These are phyloP conservation scores for Linurgus olivaceus DNA, from an alignment of 2,797 vertebrate species.

Conservation along the genomic window DNA sequence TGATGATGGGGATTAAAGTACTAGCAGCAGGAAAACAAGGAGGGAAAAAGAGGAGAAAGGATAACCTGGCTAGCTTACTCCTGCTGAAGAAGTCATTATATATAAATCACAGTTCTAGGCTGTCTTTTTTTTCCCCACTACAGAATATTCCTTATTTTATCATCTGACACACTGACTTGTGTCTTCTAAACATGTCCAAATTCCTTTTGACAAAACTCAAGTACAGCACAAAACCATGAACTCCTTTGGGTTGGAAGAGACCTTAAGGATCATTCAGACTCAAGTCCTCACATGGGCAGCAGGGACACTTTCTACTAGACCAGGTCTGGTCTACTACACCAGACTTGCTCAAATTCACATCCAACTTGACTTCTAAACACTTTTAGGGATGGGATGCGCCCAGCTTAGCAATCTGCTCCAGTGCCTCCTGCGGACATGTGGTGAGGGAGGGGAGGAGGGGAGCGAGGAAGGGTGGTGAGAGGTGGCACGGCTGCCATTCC, in stretches of 20 bases:
- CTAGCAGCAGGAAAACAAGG: not conserved
- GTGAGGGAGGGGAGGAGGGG: not conserved
- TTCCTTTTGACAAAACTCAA: not conserved
- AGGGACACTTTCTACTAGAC: not conserved
- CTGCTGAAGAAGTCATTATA: not conserved
- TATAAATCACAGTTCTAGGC: not conserved
- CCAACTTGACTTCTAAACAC: not conserved
- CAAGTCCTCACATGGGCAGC: accelerated
- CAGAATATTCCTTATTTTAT: not conserved
- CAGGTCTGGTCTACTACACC: not conserved
- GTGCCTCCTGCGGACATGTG: accelerated
- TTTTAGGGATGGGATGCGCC: not conserved
- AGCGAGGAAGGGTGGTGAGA: not conserved
- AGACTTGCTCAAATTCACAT: not conserved
- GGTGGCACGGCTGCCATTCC: not conserved
- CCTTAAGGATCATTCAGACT: not conserved
- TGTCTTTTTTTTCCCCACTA: not conserved
- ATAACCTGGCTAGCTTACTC: not conserved
- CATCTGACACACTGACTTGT: not conserved
- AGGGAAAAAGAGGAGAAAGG: not conserved
- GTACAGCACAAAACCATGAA: not conserved
- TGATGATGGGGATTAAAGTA: not conserved
- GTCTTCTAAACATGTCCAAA: not conserved
- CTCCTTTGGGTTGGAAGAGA: not conserved
- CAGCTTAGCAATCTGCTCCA: not conserved